A percentile compares a stretch with the other conserved stretches of the same genome.
Conservation (phyloP, 92 coral and sea anemone species). For the Parazoanthus atlanticus region DNA sequence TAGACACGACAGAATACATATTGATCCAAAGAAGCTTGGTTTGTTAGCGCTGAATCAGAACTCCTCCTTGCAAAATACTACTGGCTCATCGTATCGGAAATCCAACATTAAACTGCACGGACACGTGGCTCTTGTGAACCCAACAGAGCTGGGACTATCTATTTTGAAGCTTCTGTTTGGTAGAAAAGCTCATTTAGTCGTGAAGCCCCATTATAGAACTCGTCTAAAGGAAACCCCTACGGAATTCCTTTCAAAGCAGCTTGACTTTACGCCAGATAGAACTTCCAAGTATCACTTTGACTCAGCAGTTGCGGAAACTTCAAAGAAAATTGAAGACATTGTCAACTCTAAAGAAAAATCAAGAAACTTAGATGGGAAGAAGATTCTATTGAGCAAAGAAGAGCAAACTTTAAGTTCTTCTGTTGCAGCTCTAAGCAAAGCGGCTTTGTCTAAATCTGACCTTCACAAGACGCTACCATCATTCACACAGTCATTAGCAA, state of each 20-base stretch:
- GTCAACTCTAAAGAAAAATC: not conserved
- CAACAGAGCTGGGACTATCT: slow-evolving; percentile 89
- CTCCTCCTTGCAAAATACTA: not conserved
- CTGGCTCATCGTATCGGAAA: slow-evolving; percentile 21
- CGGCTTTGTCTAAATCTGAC: not conserved
- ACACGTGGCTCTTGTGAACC: slow-evolving; percentile 69
- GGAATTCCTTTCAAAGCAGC: slow-evolving; percentile 20
- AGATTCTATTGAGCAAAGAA: not conserved
- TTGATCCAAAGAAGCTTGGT: not conserved
- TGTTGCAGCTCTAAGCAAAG: slow-evolving; percentile 15
- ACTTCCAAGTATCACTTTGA: not conserved
- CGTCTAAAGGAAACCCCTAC: slow-evolving; percentile 39
- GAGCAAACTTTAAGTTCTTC: slow-evolving; percentile 23
- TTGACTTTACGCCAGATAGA: not conserved
- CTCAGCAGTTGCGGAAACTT: not conserved
- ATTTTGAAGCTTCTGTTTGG: slow-evolving; percentile 89
- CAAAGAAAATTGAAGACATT: not conserved
- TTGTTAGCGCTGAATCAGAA: slow-evolving; percentile 21
- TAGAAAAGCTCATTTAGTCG: slow-evolving; percentile 79
- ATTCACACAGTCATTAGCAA: slow-evolving; percentile 65
- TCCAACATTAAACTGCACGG: slow-evolving; percentile 26
- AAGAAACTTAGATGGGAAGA: not conserved
- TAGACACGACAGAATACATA: not conserved
- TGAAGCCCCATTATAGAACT: slow-evolving; percentile 58
- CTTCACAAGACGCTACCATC: not conserved